Evolutionary conservation across 2,113 vertebrate species (phyloP).

Genomic region (Dromaius novaehollandiae): DNA sequence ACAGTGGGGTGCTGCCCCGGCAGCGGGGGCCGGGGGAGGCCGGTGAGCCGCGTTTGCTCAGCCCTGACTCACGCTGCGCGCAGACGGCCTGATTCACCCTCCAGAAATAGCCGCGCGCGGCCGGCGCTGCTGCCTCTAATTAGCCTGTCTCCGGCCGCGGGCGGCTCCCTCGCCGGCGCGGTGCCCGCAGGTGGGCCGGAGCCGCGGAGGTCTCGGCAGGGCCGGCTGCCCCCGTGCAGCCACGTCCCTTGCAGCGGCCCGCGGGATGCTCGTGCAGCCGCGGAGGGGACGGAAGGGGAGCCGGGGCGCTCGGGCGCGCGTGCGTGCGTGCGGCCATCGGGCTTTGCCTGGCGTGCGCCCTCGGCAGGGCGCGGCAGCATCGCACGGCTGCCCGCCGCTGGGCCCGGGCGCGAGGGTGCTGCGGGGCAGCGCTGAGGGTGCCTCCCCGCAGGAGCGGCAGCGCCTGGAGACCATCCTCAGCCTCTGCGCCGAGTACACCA

Average conservation of each 20-base stretch:
- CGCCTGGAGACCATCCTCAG: constrained; percentile 96
- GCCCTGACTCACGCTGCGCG: constrained; percentile 11
- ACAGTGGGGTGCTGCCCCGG: neutral
- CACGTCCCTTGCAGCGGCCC: too few species aligned
- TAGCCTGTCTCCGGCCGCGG: neutral
- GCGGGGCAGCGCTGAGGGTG: rapidly evolving
- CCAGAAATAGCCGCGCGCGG: constrained; percentile 41
- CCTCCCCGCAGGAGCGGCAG: constrained; percentile 86
- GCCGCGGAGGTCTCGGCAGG: too few species aligned
- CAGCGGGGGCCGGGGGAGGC: neutral
- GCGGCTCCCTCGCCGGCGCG: neutral
- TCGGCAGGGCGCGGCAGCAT: neutral
- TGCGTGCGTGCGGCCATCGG: too few species aligned
- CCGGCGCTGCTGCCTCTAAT: neutral
- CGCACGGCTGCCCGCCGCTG: too few species aligned
- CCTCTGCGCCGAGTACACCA: constrained; percentile 92
- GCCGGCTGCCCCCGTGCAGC: too few species aligned
- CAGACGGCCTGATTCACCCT: constrained; percentile 30
- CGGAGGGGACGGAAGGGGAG: too few species aligned
- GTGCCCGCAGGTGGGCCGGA: neutral
- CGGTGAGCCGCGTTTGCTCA: constrained; percentile 19
- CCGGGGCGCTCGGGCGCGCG: too few species aligned
- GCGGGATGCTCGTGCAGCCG: too few species aligned
- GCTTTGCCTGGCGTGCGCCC: too few species aligned
- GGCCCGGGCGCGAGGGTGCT: too few species aligned